These are phyloP conservation scores for Antennarius striatus DNA, from an alignment of 2,113 vertebrate genomes.

Conservation along the genomic window DNA sequence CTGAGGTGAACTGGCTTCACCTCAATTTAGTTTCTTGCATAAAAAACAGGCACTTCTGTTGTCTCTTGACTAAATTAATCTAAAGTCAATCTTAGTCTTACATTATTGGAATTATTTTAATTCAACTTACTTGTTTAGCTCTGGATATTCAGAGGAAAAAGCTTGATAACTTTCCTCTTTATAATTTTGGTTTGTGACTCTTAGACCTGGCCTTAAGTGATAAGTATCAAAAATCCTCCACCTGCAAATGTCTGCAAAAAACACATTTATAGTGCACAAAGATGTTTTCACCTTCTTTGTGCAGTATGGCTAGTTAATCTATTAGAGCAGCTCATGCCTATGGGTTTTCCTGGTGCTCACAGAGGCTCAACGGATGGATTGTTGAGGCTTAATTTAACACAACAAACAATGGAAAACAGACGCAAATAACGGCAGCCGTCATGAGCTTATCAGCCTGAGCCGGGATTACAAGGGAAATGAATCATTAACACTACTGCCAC, in stretches of 20 bases:
- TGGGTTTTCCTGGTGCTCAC: conserved; percentile 54
- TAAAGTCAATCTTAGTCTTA: no score
- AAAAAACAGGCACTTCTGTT: no score
- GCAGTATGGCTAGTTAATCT: conserved; percentile 56
- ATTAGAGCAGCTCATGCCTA: conserved; percentile 51
- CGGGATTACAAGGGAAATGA: conserved; percentile 78
- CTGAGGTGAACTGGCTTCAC: not conserved
- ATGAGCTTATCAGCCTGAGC: conserved; percentile 76
- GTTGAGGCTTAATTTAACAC: conserved; percentile 73
- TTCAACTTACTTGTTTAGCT: no score
- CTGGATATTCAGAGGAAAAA: no score
- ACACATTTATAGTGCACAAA: conserved; percentile 23
- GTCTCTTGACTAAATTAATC: no score
- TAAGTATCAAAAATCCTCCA: not conserved
- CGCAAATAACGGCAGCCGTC: conserved; percentile 69
- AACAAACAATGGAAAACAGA: conserved; percentile 77
- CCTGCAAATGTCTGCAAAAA: conserved; percentile 9
- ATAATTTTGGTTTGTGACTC: not conserved
- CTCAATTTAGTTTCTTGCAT: no score
- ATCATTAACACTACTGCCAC: conserved; percentile 79
- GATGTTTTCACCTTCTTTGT: conserved; percentile 56
- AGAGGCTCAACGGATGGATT: conserved; percentile 70
- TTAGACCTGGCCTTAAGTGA: not conserved
- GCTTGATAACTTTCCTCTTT: not conserved
- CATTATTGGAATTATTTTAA: no score